Conservation (phyloP, 2,113 vertebrate genomes). For the Hippocampus comes region DNA sequence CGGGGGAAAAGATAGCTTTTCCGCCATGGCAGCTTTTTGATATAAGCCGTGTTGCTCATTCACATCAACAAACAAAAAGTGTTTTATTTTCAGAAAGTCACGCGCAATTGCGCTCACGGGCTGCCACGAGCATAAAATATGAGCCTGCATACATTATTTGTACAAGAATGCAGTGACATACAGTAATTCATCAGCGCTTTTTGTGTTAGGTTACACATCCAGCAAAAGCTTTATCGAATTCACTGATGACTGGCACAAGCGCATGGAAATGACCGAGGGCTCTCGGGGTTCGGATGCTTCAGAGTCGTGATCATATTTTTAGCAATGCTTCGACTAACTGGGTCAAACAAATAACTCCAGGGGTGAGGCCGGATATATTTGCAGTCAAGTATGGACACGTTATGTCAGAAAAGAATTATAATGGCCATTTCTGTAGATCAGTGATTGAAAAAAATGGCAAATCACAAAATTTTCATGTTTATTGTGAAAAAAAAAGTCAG, state of each 20-base stretch:
- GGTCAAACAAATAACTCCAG: neutral
- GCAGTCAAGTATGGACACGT: neutral
- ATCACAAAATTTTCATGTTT: too few relatives aligned
- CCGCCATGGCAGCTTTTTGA: constrained; percentile 23
- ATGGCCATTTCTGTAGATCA: too few relatives aligned
- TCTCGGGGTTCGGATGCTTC: neutral
- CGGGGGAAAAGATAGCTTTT: neutral
- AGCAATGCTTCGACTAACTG: neutral
- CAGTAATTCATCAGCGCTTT: neutral
- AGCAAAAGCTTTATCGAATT: neutral
- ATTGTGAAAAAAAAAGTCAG: too few relatives aligned
- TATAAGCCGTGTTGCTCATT: constrained; percentile 18
- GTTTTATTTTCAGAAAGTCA: constrained; percentile 13
- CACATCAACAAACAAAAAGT: constrained; percentile 14
- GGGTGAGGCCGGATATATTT: neutral
- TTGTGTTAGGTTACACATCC: neutral
- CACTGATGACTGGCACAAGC: neutral
- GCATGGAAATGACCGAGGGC: neutral
- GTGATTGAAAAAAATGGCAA: too few relatives aligned
- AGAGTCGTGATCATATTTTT: neutral
- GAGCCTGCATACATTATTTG: neutral
- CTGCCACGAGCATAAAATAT: neutral
- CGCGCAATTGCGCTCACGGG: constrained; percentile 2
- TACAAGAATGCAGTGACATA: neutral
- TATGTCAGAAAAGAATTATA: neutral